A percentile compares a stretch with the other conserved stretches of the same genome.
Evolutionary conservation across 2,797 vertebrate species (phyloP).

Genomic region (Philypnodon macrostomus): DNA sequence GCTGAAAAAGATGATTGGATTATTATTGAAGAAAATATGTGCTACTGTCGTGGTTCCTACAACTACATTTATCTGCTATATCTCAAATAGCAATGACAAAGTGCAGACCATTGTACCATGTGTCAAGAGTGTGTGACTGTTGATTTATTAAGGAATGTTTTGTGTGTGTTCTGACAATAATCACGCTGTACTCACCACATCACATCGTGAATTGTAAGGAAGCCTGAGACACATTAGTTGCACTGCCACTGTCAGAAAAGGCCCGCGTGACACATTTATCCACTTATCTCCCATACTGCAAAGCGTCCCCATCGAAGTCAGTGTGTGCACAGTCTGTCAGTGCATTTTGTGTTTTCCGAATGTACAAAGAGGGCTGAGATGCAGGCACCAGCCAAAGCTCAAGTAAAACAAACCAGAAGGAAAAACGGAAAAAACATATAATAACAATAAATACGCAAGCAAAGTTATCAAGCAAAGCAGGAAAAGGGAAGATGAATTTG

Average conservation of each 20-base stretch:
- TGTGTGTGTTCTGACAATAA: not conserved
- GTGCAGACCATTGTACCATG: not conserved
- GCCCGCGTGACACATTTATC: conserved; percentile 5
- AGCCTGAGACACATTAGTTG: not conserved
- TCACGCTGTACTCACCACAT: not conserved
- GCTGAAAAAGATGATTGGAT: too few relatives aligned
- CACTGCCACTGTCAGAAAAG: conserved; percentile 2
- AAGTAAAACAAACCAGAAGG: conserved; percentile 53
- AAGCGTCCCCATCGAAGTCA: not conserved
- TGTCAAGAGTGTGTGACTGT: not conserved
- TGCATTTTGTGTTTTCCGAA: conserved; percentile 1
- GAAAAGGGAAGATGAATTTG: conserved; percentile 29
- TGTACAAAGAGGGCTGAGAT: conserved; percentile 42
- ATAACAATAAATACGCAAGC: conserved; percentile 56
- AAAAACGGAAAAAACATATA: conserved; percentile 46
- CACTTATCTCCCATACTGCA: not conserved
- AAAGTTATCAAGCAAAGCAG: conserved; percentile 39
- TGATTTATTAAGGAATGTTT: not conserved
- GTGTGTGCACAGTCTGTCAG: conserved; percentile 6
- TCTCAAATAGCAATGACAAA: not conserved
- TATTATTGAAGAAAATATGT: too few relatives aligned
- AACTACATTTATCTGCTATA: too few relatives aligned
- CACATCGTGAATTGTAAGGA: not conserved
- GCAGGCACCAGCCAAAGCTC: conserved; percentile 46
- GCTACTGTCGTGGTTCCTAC: too few relatives aligned